phyloP scores from a whole-genome alignment of 2,113 vertebrate species.

The Xenopus laevis region DNA sequence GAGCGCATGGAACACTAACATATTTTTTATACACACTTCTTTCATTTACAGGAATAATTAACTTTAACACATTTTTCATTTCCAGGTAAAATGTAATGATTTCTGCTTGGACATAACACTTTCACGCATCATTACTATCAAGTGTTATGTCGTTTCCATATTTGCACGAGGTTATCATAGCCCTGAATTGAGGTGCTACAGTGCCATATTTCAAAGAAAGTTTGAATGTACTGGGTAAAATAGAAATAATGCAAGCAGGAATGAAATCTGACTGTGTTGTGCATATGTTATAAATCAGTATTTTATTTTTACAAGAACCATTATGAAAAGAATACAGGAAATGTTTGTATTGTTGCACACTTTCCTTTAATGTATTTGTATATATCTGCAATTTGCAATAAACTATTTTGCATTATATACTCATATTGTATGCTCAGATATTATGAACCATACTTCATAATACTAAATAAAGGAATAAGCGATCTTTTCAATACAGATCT shows the following conservation, averaged over 20 bases:
- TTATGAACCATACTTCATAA: no score
- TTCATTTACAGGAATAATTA: conserved; percentile 33
- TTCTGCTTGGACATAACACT: conserved; percentile 28
- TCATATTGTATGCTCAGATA: no score
- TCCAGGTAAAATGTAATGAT: conserved; percentile 31
- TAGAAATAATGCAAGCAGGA: conserved; percentile 10
- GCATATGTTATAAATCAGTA: no score
- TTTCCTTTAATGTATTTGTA: no score
- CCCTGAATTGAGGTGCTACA: conserved; percentile 28
- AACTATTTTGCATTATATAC: no score
- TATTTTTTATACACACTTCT: neutral
- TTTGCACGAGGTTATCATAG: conserved; percentile 32
- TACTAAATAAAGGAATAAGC: no score
- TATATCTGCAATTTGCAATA: no score
- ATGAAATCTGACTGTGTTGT: neutral
- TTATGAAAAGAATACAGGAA: no score
- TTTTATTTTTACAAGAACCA: no score
- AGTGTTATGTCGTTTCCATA: conserved; percentile 28
- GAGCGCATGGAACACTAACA: no score
- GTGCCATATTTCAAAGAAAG: conserved; percentile 1
- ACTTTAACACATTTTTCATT: conserved; percentile 36
- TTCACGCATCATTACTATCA: conserved; percentile 35
- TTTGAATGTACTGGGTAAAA: conserved; percentile 14
- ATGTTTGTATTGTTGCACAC: no score
- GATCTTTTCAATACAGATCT: no score